Evolutionary conservation across 53 echinoderm and acorn worm genomes (phyloP), one percentile per base, ranked within the genome.

Genomic region (Stichopus horrens): DNA sequence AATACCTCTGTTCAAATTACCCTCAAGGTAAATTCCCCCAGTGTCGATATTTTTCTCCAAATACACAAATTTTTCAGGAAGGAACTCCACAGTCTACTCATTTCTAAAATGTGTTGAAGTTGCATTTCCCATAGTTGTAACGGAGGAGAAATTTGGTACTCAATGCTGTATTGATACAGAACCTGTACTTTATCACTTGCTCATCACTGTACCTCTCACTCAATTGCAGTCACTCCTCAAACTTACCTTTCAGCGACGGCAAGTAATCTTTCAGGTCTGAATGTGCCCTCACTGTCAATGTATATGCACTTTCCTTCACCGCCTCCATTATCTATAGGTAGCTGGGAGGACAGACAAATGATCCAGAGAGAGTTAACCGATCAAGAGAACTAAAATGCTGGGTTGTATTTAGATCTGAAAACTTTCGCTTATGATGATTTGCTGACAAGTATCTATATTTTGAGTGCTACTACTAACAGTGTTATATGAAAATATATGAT

Each of bases 241-340:
- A 7, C 71, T 79, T 75, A 99, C 99, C 99, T 96, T 67, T 99
- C 99, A 84, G 99, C 96, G 10, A 99, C 99, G 77, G 99, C 99
- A 53, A 99, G 74, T 60, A 99, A 88, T 76, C 99, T 88, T 83
- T 99, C 99, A 51, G 99, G 99, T 88, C 99, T 77, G 79, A 99
- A 99, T 52, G 99, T 99, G 22, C 99, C 99, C 87, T 99, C 99
- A 75, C 95, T 96, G 83, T 99, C 99, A 57, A 99, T 93, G 86
- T 99, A 99, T 55, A 99, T 88, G 74, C 99, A 99, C 68, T 99
- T 99, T 9, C 99, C 99, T 89, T 99, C 99, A 53, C 99, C 99
- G 57, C 99, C 99, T 22, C 99, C 99, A 88, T 88, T 99, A 74
- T 99, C 99, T 13, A 99, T 99, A 53, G 99, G 99, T 51, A 99